These are phyloP conservation scores for Ormyrus pomaceus DNA, from an alignment of 2,888 invertebrate species.

Conservation along the genomic window DNA sequence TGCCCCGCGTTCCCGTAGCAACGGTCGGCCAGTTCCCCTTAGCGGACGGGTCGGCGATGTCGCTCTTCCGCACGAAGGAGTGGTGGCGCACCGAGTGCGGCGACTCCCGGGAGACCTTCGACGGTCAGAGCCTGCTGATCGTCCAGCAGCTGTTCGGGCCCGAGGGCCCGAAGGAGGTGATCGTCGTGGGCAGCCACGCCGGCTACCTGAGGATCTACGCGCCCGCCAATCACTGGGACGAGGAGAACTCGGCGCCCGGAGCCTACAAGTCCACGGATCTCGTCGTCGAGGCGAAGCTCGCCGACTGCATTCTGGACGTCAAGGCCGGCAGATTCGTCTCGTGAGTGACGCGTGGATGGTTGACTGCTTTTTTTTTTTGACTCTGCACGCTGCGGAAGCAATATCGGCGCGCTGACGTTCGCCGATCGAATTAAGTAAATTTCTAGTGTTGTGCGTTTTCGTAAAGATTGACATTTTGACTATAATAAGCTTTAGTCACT, in stretches of 20 bases:
- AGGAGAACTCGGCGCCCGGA: conserved; percentile 66
- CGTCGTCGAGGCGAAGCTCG: conserved; percentile 86
- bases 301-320: conserved; percentile 87
- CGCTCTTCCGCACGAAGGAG: conserved; percentile 92
- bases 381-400: no score
- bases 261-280: conserved; percentile 80
- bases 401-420: no score
- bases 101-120: conserved; percentile 81
- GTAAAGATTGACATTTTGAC: no score
- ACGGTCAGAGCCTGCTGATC: conserved; percentile 72
- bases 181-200: conserved; percentile 87
- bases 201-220: conserved; percentile 89
- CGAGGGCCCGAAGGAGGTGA: conserved; percentile 75
- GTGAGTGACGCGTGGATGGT: conserved; percentile 78
- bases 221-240: conserved; percentile 76
- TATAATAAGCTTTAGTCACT: no score
- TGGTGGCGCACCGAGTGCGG: conserved; percentile 91
- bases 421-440: no score
- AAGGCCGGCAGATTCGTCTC: conserved; percentile 89
- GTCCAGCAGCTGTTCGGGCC: conserved; percentile 61
- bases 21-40: background rate
- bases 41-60: conserved; percentile 80
- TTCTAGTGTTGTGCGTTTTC: no score
- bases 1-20: no score
- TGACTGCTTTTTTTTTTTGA: background rate